Evolutionary conservation across 2,888 invertebrate genomes (phyloP).

Genomic region (Leucania comma): DNA sequence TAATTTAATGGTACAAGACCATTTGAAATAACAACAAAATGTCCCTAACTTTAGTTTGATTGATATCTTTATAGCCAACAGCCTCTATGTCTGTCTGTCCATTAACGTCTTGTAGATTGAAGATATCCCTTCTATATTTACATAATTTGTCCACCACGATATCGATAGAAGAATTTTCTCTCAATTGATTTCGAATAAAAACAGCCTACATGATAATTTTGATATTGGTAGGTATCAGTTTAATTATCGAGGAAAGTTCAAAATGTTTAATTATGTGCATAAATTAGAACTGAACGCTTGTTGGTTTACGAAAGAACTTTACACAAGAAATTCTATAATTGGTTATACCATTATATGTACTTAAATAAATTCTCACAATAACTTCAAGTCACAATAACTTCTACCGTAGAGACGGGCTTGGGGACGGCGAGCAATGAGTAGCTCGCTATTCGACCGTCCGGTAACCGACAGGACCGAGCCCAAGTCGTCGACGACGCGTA

Average conservation of each 20-base stretch:
- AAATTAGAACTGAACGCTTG: constrained; percentile 11
- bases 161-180: constrained; percentile 36
- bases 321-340: not conserved
- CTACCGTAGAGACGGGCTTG: too few species aligned
- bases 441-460: too few species aligned
- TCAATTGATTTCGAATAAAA: constrained; percentile 38
- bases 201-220: constrained; percentile 35
- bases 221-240: constrained; percentile 19
- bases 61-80: constrained; percentile 86
- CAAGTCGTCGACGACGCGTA: too few species aligned
- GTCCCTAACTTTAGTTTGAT: constrained; percentile 74
- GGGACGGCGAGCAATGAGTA: too few species aligned
- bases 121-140: constrained; percentile 57
- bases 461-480: too few species aligned
- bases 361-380: too few species aligned
- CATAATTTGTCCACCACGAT: constrained; percentile 51
- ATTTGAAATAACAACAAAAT: constrained; percentile 73
- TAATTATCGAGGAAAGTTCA: constrained; percentile 40
- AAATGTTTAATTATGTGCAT: constrained; percentile 28
- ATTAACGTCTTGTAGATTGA: constrained; percentile 62
- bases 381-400: too few species aligned
- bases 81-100: constrained; percentile 61
- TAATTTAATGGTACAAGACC: constrained; percentile 81
- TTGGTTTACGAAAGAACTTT: not conserved
- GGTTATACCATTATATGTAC: not conserved